A percentile compares a stretch with the other conserved stretches of the same genome.
These are phyloP conservation scores for Pimpla rufipes DNA, from an alignment of 2,888 invertebrate genomes.

Conservation along the genomic window DNA sequence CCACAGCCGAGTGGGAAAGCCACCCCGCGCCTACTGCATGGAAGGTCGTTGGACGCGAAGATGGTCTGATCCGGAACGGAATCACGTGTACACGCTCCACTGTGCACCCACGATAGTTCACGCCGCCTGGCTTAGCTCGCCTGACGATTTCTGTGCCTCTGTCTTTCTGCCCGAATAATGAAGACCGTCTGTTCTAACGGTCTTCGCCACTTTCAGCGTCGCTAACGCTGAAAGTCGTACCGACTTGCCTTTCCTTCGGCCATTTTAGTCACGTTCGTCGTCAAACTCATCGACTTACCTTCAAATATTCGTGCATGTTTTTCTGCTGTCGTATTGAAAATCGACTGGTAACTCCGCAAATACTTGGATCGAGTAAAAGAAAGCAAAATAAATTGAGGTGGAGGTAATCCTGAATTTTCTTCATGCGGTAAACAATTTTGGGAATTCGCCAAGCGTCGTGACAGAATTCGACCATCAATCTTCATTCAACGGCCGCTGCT, in stretches of 20 bases:
- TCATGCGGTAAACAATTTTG: not conserved
- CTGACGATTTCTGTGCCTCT: conserved; percentile 25
- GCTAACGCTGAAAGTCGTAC: conserved; percentile 12
- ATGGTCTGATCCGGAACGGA: conserved; percentile 77
- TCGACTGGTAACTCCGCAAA: conserved; percentile 25
- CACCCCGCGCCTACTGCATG: conserved; percentile 66
- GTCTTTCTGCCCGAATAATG: conserved; percentile 50
- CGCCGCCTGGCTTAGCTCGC: conserved; percentile 56
- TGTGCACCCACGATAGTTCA: conserved; percentile 75
- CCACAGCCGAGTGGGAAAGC: conserved; percentile 29
- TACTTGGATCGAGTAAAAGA: conserved; percentile 42
- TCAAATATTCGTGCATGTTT: conserved; percentile 24
- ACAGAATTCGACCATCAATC: conserved; percentile 21
- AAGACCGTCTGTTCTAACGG: not conserved
- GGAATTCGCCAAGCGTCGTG: not conserved
- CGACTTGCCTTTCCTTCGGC: not conserved
- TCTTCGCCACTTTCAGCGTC: conserved; percentile 44
- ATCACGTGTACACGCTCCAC: conserved; percentile 78
- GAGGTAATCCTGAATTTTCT: not conserved
- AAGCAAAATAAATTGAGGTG: not conserved
- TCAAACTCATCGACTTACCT: conserved; percentile 61
- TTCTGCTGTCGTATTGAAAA: conserved; percentile 20
- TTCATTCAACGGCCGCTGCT: too few species aligned
- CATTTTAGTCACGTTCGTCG: conserved; percentile 39
- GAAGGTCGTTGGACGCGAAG: conserved; percentile 71